Percentiles rank a stretch among this genome's conserved stretches.
These are phyloP conservation scores for Eurypyga helias DNA, from an alignment of 2,113 vertebrate species.

Conservation along the genomic window DNA sequence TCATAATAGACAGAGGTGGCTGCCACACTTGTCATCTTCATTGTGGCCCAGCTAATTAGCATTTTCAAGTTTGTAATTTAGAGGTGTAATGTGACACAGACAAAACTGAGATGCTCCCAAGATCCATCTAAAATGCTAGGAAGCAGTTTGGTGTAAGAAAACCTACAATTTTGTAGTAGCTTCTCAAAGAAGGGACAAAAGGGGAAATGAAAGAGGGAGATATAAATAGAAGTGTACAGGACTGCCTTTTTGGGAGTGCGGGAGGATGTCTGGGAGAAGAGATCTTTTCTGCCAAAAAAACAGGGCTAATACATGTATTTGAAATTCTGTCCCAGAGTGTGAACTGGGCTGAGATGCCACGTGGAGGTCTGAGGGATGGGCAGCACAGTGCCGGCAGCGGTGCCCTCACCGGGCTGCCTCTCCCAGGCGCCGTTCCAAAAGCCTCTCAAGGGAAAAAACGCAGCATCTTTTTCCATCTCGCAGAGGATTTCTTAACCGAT, in stretches of 20 bases:
- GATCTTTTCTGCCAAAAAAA: conserved; percentile 3
- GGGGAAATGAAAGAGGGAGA: neutral
- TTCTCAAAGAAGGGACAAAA: neutral
- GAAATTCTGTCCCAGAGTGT: neutral
- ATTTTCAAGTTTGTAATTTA: neutral
- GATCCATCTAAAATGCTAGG: neutral
- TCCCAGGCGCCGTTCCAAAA: neutral
- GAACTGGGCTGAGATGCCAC: conserved; percentile 33
- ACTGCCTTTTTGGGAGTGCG: conserved; percentile 26
- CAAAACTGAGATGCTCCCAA: neutral
- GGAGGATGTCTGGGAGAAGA: neutral
- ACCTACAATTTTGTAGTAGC: neutral
- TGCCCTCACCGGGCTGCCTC: neutral
- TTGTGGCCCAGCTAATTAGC: neutral
- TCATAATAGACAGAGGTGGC: neutral
- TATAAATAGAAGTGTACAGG: conserved; percentile 1
- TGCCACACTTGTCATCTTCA: neutral
- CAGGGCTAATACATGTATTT: neutral
- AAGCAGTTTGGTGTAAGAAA: neutral
- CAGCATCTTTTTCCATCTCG: neutral
- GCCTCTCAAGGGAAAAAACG: neutral
- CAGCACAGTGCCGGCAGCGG: neutral
- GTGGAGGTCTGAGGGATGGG: neutral
- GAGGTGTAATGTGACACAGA: neutral
- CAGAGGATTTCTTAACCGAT: neutral